These are phyloP conservation scores for Salmo trutta DNA, from an alignment of 2,797 vertebrate species.

Conservation along the genomic window DNA sequence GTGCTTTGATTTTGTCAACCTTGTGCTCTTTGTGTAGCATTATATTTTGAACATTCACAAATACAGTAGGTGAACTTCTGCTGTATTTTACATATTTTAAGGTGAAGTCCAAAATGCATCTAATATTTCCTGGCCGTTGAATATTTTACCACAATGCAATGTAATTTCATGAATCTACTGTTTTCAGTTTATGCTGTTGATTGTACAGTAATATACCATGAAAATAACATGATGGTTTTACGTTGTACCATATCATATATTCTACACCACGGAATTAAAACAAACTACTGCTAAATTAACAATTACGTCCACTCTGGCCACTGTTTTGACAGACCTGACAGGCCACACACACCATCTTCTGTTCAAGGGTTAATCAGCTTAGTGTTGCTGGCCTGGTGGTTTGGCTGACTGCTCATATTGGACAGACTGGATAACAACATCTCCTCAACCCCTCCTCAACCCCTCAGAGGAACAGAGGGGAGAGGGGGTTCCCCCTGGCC, in stretches of 20 bases:
- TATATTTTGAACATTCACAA: too few relatives aligned
- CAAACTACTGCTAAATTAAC: neutral
- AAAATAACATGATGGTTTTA: too few relatives aligned
- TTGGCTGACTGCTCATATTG: conserved; percentile 14
- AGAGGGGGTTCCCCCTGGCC: conserved; percentile 13
- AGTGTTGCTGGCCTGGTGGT: conserved; percentile 16
- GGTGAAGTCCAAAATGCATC: too few relatives aligned
- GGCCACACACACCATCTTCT: conserved; percentile 20
- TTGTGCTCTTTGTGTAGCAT: too few relatives aligned
- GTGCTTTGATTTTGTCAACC: too few relatives aligned
- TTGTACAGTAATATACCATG: too few relatives aligned
- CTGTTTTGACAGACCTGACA: conserved; percentile 7
- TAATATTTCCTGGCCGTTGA: too few relatives aligned
- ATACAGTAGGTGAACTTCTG: too few relatives aligned
- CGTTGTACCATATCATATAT: neutral
- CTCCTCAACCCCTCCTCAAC: conserved; percentile 10
- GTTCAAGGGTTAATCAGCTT: conserved; percentile 31
- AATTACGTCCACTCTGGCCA: neutral
- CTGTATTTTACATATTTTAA: too few relatives aligned
- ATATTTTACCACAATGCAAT: too few relatives aligned
- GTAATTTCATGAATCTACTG: too few relatives aligned
- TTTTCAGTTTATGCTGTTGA: too few relatives aligned
- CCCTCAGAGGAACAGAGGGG: conserved; percentile 1
- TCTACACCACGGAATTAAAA: neutral
- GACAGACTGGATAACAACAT: conserved; percentile 6